Conservation (phyloP, 2,113 vertebrate species). For the Phrynosoma platyrhinos region DNA sequence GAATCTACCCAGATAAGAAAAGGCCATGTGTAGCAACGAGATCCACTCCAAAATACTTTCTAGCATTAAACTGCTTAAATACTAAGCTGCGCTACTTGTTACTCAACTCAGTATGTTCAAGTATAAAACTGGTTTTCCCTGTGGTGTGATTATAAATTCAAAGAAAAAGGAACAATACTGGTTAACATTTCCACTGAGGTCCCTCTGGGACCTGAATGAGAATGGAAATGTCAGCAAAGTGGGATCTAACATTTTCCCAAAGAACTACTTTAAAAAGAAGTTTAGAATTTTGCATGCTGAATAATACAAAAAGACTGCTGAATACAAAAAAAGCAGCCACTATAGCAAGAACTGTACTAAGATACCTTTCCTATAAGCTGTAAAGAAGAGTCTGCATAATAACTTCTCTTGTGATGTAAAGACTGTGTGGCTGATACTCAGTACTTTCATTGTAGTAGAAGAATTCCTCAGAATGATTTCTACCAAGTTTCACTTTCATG, state of each 20-base stretch:
- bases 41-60: conserved; percentile 9
- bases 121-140: conserved; percentile 46
- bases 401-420: neutral
- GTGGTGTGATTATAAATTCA: neutral
- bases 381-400: conserved; percentile 29
- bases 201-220: neutral
- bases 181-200: neutral
- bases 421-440: neutral
- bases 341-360: conserved; percentile 59
- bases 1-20: neutral
- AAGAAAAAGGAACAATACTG: neutral
- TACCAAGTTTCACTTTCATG: neutral
- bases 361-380: conserved; percentile 57
- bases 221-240: conserved; percentile 57
- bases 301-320: conserved; percentile 37
- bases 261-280: conserved; percentile 16
- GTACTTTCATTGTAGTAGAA: neutral
- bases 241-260: neutral
- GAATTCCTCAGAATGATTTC: neutral
- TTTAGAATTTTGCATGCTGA: conserved; percentile 25
- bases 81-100: conserved; percentile 57
- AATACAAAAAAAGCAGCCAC: conserved; percentile 59
- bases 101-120: conserved; percentile 19
- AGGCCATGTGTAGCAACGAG: neutral
- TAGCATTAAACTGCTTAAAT: neutral